These are phyloP conservation scores for Drosophila pseudotakahashii DNA, from an alignment of 2,888 invertebrate genomes.

Conservation along the genomic window DNA sequence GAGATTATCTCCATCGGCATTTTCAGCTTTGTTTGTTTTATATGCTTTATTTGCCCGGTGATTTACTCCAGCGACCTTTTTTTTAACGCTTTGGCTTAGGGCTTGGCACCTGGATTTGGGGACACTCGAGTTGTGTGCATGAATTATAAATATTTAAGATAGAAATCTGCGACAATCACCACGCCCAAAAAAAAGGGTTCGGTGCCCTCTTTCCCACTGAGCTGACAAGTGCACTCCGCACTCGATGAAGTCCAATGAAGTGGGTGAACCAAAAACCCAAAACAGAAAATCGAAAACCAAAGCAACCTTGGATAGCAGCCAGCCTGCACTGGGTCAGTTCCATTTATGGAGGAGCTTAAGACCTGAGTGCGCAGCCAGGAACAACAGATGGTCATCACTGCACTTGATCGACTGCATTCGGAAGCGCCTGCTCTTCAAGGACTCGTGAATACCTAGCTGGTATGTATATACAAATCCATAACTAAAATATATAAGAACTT, in stretches of 20 bases:
- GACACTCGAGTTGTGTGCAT: slow-evolving; percentile 14
- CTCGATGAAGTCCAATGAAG: slow-evolving; percentile 1
- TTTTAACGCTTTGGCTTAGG: slow-evolving; percentile 18
- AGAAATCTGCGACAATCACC: slow-evolving; percentile 41
- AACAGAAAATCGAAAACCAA: background rate
- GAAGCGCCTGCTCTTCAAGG: too few relatives aligned
- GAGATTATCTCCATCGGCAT: slow-evolving; percentile 71
- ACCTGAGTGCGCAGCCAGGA: slow-evolving; percentile 13
- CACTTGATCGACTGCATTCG: slow-evolving; percentile 2
- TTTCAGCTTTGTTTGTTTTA: slow-evolving; percentile 48
- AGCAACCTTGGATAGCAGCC: slow-evolving; percentile 17
- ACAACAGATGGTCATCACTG: slow-evolving; percentile 68
- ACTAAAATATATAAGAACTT: background rate
- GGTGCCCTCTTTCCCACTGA: background rate
- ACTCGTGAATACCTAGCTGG: too few relatives aligned
- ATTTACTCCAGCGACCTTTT: slow-evolving; percentile 58
- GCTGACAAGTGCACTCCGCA: slow-evolving; percentile 19
- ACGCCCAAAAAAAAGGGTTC: slow-evolving; percentile 30
- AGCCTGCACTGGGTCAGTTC: slow-evolving; percentile 47
- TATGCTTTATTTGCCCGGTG: slow-evolving; percentile 48
- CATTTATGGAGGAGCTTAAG: slow-evolving; percentile 55
- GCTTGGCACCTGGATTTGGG: slow-evolving; percentile 30
- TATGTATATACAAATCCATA: too few relatives aligned
- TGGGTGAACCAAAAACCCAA: slow-evolving; percentile 31
- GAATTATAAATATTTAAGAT: slow-evolving; percentile 46